These are phyloP conservation scores for Sebastes glaucus DNA, from an alignment of 2,797 vertebrate genomes.

Conservation along the genomic window DNA sequence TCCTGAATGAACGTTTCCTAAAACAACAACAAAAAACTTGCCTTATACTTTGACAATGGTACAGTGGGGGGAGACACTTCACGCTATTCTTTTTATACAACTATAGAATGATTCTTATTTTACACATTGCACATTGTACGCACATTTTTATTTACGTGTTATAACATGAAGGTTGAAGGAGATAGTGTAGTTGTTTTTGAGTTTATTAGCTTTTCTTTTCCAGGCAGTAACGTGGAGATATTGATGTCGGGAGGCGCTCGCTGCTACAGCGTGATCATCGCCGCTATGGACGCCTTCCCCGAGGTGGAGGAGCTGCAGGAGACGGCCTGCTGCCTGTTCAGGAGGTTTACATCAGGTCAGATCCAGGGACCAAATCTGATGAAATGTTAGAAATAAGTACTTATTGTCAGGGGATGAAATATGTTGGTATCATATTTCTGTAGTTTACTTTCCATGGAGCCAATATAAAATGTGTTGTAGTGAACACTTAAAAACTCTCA, in stretches of 20 bases:
- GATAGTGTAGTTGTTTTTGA: background rate
- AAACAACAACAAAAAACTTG: background rate
- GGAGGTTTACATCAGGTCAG: constrained; percentile 91
- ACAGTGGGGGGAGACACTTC: background rate
- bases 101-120: background rate
- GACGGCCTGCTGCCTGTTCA: constrained; percentile 89
- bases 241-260: constrained; percentile 94
- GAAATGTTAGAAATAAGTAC: background rate
- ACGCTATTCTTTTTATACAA: background rate
- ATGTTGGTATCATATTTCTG: background rate
- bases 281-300: constrained; percentile 87
- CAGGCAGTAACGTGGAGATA: constrained; percentile 94
- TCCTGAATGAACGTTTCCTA: background rate
- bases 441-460: background rate
- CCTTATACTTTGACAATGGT: background rate
- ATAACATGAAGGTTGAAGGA: background rate
- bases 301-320: constrained; percentile 88
- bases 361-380: background rate
- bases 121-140: background rate
- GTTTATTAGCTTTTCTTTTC: constrained; percentile 4
- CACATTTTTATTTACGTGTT: background rate
- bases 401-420: background rate
- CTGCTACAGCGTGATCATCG: constrained; percentile 89
- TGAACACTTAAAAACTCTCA: background rate
- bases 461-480: background rate